Conservation (phyloP, 1,140 invertebrate species). For the Pomphorhynchus laevis region DNA sequence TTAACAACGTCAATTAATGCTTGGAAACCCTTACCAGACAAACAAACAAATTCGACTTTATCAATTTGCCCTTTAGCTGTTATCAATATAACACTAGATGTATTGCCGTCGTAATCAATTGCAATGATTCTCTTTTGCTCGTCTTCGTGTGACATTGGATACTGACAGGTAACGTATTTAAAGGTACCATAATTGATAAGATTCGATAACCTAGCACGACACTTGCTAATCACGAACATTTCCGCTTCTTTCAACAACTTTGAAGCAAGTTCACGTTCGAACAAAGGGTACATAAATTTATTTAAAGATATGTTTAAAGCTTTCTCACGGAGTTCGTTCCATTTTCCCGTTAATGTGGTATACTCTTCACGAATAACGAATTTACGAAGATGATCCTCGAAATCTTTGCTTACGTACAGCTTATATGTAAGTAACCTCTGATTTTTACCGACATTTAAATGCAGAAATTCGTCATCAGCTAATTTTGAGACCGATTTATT, state of each 20-base stretch:
- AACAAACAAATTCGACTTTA: too few relatives aligned
- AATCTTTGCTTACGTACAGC: too few relatives aligned
- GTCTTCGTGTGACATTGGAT: conserved; percentile 19
- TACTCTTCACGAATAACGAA: conserved; percentile 66
- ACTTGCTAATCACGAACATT: conserved; percentile 36
- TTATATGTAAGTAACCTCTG: too few relatives aligned
- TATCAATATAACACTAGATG: conserved; percentile 4
- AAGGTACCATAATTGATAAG: conserved; percentile 1
- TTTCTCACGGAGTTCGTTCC: conserved; percentile 53
- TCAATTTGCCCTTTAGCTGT: not conserved
- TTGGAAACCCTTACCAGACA: conserved; percentile 11
- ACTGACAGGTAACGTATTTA: too few relatives aligned
- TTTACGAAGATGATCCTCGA: too few relatives aligned
- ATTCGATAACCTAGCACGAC: conserved; percentile 3
- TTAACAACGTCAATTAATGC: conserved; percentile 49
- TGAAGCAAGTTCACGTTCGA: conserved; percentile 45
- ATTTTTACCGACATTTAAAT: too few relatives aligned
- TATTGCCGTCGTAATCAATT: conserved; percentile 24
- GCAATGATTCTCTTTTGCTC: conserved; percentile 38
- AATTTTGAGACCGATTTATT: too few relatives aligned
- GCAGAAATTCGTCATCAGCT: too few relatives aligned
- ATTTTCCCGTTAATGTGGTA: conserved; percentile 64
- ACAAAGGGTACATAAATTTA: conserved; percentile 48
- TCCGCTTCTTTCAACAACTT: conserved; percentile 48
- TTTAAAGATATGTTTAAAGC: conserved; percentile 51